phyloP scores from a whole-genome alignment of 2,113 vertebrate species.

The Cairina moschata region DNA sequence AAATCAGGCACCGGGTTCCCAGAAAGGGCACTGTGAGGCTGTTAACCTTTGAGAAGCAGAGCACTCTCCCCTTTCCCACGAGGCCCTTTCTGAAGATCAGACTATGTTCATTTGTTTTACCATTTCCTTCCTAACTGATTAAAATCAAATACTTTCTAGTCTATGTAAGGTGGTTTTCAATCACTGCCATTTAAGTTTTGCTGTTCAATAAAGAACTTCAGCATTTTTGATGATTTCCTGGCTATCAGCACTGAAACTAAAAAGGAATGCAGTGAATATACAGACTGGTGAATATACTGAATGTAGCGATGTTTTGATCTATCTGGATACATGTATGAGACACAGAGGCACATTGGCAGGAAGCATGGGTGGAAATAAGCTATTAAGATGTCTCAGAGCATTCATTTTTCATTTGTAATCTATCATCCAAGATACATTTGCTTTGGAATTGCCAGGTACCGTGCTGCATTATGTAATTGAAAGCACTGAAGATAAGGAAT shows the following conservation, averaged over 20 bases:
- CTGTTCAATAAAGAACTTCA: neutral
- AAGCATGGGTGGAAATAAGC: neutral
- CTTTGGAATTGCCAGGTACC: conserved; percentile 6
- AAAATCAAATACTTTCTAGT: conserved; percentile 28
- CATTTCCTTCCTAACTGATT: conserved; percentile 1
- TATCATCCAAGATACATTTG: neutral
- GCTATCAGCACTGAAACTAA: neutral
- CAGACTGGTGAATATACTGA: neutral
- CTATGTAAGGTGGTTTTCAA: neutral
- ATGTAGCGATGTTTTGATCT: neutral
- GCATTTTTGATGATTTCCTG: neutral
- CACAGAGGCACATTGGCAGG: neutral
- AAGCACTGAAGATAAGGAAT: conserved; percentile 8
- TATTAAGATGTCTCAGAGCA: neutral
- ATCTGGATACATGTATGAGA: neutral
- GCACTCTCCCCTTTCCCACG: neutral
- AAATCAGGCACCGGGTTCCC: neutral
- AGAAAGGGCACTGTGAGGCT: neutral
- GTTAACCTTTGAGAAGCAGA: neutral
- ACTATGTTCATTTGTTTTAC: neutral
- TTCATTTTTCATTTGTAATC: conserved; percentile 42
- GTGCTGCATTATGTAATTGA: neutral
- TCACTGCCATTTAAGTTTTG: neutral
- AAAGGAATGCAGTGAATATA: neutral
- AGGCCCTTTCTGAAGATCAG: neutral